Conservation (phyloP, 2,113 vertebrate genomes). For the Neotragus pygmaeus region DNA sequence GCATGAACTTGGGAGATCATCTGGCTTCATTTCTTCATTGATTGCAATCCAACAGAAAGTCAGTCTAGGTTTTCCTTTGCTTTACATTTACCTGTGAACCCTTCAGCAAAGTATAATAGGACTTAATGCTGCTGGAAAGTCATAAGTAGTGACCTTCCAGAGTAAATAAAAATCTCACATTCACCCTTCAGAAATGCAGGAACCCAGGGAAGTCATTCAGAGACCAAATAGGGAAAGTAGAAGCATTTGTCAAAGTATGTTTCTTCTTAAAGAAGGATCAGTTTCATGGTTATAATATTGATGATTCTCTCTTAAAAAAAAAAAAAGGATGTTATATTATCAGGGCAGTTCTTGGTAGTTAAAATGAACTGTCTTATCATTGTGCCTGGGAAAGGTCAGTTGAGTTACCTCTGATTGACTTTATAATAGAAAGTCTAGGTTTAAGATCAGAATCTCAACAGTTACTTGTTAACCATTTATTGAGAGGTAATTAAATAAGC, state of each 20-base stretch:
- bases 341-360: neutral
- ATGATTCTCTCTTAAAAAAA: neutral
- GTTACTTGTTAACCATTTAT: neutral
- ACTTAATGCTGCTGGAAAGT: neutral
- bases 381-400: neutral
- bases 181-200: neutral
- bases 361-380: neutral
- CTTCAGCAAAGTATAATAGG: neutral
- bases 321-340: neutral
- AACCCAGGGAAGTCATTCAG: neutral
- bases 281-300: neutral
- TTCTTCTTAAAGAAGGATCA: constrained; percentile 7
- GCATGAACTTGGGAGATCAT: neutral
- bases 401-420: neutral
- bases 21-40: neutral
- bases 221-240: neutral
- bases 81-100: neutral
- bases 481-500: neutral
- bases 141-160: neutral
- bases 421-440: neutral
- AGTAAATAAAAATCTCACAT: neutral
- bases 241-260: constrained; percentile 22
- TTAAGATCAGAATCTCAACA: neutral
- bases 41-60: neutral
- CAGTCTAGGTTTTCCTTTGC: neutral